Conservation (phyloP, 2,113 vertebrate species). For the Lathamus discolor region DNA sequence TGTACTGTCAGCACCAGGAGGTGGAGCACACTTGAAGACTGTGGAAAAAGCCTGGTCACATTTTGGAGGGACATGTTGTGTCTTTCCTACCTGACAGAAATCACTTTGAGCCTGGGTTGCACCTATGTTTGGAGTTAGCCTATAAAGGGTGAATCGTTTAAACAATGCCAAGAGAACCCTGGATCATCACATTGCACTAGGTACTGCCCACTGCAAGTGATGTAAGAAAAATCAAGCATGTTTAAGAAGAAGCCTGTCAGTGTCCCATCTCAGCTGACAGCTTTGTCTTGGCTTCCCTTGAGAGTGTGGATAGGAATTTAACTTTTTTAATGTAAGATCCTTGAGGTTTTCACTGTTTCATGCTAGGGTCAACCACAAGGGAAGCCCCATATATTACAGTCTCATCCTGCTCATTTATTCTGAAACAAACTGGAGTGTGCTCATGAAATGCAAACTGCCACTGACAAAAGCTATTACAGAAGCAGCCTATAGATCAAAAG, state of each 20-base stretch:
- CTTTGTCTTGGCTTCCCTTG: neutral
- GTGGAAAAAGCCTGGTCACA: neutral
- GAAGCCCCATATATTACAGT: neutral
- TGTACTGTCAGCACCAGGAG: neutral
- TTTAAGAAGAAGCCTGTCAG: neutral
- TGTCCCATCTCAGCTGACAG: neutral
- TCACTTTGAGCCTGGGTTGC: neutral
- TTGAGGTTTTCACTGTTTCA: neutral
- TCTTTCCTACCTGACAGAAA: neutral
- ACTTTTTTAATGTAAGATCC: rapidly evolving
- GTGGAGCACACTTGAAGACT: neutral
- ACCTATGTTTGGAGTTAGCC: rapidly evolving
- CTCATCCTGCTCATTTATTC: neutral
- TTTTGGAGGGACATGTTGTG: neutral
- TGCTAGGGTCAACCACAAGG: neutral
- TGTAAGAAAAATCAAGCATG: neutral
- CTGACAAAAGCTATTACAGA: neutral
- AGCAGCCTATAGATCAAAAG: neutral
- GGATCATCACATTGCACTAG: neutral
- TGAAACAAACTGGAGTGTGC: neutral
- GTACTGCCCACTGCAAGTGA: neutral
- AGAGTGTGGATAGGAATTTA: neutral
- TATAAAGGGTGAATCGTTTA: neutral
- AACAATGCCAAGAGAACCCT: neutral
- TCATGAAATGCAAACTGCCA: neutral